Percentiles rank a stretch among this genome's conserved stretches.
phyloP scores from a whole-genome alignment of 1,140 invertebrate species.

The Sitobion miscanthi region DNA sequence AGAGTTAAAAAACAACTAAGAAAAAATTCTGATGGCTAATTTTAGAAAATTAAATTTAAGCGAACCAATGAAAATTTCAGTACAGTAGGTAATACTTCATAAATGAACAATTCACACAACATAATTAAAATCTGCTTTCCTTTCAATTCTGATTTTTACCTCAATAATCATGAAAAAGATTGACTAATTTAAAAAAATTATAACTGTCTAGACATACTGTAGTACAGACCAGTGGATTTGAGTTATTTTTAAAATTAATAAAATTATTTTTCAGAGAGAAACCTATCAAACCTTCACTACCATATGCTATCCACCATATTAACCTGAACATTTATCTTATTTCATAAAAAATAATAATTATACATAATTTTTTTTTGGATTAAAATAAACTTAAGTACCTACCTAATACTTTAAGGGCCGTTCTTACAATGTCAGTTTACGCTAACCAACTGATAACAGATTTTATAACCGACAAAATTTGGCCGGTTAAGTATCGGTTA shows the following conservation, averaged over 20 bases:
- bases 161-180: background rate
- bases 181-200: background rate
- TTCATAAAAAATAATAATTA: too few relatives aligned
- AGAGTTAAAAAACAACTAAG: background rate
- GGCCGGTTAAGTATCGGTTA: too few relatives aligned
- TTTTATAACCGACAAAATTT: too few relatives aligned
- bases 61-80: background rate
- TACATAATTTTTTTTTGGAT: background rate
- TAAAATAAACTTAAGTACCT: background rate
- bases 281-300: background rate
- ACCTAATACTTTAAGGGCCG: too few relatives aligned
- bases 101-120: background rate
- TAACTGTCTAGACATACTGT: background rate
- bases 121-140: background rate
- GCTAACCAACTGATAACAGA: too few relatives aligned
- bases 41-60: background rate
- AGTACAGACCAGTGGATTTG: background rate
- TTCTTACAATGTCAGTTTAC: too few relatives aligned
- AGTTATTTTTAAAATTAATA: background rate
- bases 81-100: background rate
- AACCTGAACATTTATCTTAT: too few relatives aligned
- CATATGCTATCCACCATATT: too few relatives aligned
- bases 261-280: background rate
- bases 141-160: background rate
- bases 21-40: background rate